A percentile compares a stretch with the other conserved stretches of the same genome.
Conservation (phyloP, 1,140 invertebrate genomes). For the Zaprionus ghesquierei region DNA sequence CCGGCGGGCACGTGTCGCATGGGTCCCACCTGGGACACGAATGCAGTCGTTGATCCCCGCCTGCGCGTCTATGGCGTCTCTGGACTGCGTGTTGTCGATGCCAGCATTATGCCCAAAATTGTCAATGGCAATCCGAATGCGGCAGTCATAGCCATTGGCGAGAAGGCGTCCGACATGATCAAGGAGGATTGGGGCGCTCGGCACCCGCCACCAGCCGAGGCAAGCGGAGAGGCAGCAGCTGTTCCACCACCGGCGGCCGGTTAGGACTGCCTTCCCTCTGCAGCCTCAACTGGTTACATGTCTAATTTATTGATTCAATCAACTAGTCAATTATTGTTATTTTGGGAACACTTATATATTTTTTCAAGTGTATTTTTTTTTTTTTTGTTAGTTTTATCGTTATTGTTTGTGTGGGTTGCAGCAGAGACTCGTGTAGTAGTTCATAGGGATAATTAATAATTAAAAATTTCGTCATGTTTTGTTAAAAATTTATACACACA, state of each 20-base stretch:
- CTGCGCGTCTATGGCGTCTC: conserved; percentile 89
- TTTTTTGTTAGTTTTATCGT: background rate
- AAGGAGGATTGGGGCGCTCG: conserved; percentile 87
- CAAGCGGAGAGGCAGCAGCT: background rate
- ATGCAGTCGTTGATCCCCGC: conserved; percentile 91
- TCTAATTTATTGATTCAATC: conserved; percentile 47
- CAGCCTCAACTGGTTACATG: background rate
- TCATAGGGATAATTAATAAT: conserved; percentile 12
- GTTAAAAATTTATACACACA: conserved; percentile 61
- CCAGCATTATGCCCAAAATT: conserved; percentile 91
- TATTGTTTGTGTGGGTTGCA: conserved; percentile 17
- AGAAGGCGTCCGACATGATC: conserved; percentile 91
- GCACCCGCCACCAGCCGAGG: background rate
- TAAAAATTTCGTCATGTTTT: conserved; percentile 10
- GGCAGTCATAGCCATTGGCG: conserved; percentile 88
- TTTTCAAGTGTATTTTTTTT: conserved; percentile 14
- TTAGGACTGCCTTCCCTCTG: too few species aligned
- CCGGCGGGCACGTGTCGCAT: conserved; percentile 93
- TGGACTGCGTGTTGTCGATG: conserved; percentile 89
- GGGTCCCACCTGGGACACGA: conserved; percentile 89
- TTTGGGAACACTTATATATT: conserved; percentile 27
- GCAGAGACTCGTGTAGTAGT: conserved; percentile 10
- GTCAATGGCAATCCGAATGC: conserved; percentile 92
- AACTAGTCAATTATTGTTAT: conserved; percentile 68
- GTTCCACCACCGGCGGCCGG: background rate